Evolutionary conservation across 2,888 invertebrate species (phyloP).

Genomic region (Lottia scabra): DNA sequence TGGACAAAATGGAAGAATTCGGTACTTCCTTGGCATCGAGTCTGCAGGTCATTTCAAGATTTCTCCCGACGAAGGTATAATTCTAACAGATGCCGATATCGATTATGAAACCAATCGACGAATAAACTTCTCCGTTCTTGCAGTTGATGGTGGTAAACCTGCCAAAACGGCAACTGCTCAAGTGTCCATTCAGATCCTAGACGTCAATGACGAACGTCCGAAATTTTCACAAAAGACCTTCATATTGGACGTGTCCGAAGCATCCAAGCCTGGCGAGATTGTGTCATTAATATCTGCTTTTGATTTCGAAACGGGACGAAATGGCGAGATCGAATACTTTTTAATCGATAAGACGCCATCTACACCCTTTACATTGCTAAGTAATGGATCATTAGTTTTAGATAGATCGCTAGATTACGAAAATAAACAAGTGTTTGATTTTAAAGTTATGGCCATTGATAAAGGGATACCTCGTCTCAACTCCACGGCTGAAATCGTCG

Average conservation of each 20-base stretch:
- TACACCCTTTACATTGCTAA: slow-evolving; percentile 44
- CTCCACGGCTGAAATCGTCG: slow-evolving; percentile 34
- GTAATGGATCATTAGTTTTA: slow-evolving; percentile 47
- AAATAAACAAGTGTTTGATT: slow-evolving; percentile 38
- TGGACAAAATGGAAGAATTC: slow-evolving; percentile 40
- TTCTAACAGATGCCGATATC: slow-evolving; percentile 45
- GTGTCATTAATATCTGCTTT: slow-evolving; percentile 46
- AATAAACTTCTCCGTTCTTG: slow-evolving; percentile 50
- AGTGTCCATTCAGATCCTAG: slow-evolving; percentile 44
- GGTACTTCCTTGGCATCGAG: slow-evolving; percentile 46
- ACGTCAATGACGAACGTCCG: slow-evolving; percentile 55
- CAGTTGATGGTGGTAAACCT: slow-evolving; percentile 48
- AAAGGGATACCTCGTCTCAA: slow-evolving; percentile 49
- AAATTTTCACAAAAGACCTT: slow-evolving; percentile 45
- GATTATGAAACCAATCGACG: slow-evolving; percentile 46
- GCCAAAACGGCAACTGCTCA: slow-evolving; percentile 43
- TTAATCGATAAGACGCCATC: neutral
- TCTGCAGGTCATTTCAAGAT: slow-evolving; percentile 45
- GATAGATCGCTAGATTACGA: slow-evolving; percentile 52
- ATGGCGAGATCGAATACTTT: slow-evolving; percentile 42
- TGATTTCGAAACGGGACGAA: slow-evolving; percentile 47
- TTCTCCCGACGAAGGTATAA: slow-evolving; percentile 42
- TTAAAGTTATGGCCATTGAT: slow-evolving; percentile 55
- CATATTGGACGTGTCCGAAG: slow-evolving; percentile 46
- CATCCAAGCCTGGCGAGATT: slow-evolving; percentile 34